Evolutionary conservation across 2,113 vertebrate species (phyloP), one percentile per base, ranked within the genome.

Genomic region (Willisornis vidua): DNA sequence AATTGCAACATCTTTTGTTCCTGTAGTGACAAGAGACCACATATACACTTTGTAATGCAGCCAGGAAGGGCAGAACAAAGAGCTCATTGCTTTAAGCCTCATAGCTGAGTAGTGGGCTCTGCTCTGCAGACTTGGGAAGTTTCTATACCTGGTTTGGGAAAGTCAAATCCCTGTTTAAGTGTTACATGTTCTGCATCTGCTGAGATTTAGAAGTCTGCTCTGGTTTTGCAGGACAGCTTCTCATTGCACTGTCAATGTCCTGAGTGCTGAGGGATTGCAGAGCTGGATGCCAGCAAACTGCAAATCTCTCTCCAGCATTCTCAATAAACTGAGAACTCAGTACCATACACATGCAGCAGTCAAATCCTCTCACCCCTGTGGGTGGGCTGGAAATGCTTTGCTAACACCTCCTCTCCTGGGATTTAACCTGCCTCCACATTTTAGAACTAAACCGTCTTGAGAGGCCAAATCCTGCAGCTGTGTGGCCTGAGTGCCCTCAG

Each of bases 401-500:
- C 54, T 55, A 73, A 39, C 33, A 68, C 8, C 29, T 51, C 72
- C 58, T 93, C 18, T 51, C 45, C 43, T 22, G 54, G 25, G 49
- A 65, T 76, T 46, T 37, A 63, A 45, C 49, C 54, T 73, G 10
- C 23, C 33, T 80, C 23, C 0, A 0, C 23, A 18, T 45, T 61
- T 74, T 76, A 61, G 58, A 72, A 55, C 49, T 58, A 71, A 73
- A 51, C 25, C 23, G 22, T 41, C 51, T 51, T 6, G 2, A 63
- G 33, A 86, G 33, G 39, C 35, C 49, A 75, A 80, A 72, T 63
- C n/a, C 66, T 67, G 43, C 76, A 77, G 49, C 77, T 79, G 79
- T 2, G 3, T 3, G 9, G 49, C 22, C 57, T 17, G 22, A 55
- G 25, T 1, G 1, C 6, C 31, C 6, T 1, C 25, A 46, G 35